phyloP scores from a whole-genome alignment of 2,888 invertebrate genomes.

The Desoria tigrina region DNA sequence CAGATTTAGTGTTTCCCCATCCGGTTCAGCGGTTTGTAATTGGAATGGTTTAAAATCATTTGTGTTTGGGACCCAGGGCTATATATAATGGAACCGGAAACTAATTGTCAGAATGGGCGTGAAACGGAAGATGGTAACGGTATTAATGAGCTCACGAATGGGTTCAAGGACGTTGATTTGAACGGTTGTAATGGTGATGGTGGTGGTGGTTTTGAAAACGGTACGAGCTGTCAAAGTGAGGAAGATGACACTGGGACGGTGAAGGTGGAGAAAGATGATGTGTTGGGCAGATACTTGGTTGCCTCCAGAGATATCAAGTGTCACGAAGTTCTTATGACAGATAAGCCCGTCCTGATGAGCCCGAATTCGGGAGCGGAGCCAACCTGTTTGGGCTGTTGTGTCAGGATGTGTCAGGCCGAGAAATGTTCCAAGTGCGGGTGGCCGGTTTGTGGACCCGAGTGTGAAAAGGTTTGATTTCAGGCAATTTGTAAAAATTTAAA shows the following conservation, averaged over 20 bases:
- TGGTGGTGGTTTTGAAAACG: background rate
- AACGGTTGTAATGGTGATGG: background rate
- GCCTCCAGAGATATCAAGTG: slow-evolving; percentile 69
- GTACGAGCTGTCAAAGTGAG: background rate
- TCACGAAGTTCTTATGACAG: slow-evolving; percentile 70
- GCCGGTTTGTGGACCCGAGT: slow-evolving; percentile 68
- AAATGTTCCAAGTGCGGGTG: slow-evolving; percentile 62
- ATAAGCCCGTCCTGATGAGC: slow-evolving; percentile 72
- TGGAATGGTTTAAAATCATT: too few species aligned
- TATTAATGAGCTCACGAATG: background rate
- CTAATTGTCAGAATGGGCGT: background rate
- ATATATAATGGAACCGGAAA: background rate
- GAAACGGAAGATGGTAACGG: background rate
- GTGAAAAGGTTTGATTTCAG: slow-evolving; percentile 60
- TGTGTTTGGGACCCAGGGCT: too few species aligned
- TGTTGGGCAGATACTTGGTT: slow-evolving; percentile 68
- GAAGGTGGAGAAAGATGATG: slow-evolving; percentile 62
- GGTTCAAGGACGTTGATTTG: background rate
- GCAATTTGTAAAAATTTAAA: too few species aligned
- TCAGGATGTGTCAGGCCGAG: too few species aligned
- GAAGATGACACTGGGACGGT: slow-evolving; percentile 55
- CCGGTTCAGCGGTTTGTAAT: too few species aligned
- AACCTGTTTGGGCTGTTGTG: slow-evolving; percentile 77
- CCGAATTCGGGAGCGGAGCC: slow-evolving; percentile 69
- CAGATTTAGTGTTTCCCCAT: too few species aligned